Evolutionary conservation across 2,113 vertebrate genomes (phyloP).

Genomic region (Nerophis ophidion): DNA sequence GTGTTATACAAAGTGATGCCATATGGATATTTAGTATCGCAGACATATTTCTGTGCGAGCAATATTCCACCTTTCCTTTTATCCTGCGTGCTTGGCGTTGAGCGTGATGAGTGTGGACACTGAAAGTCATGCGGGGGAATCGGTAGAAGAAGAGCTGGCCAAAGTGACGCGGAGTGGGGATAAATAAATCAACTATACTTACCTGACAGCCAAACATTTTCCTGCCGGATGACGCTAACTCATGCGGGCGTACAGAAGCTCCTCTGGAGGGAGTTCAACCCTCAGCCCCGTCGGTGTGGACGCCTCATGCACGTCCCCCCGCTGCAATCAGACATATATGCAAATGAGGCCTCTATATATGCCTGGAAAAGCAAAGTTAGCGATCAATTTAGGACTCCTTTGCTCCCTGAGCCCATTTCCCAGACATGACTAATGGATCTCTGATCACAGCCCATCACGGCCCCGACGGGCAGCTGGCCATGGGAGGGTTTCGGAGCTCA

Average conservation of each 20-base stretch:
- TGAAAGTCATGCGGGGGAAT: slow-evolving; percentile 39
- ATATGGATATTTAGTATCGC: too few species aligned
- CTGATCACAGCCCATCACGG: neutral
- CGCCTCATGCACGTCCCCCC: neutral
- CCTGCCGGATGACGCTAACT: slow-evolving; percentile 54
- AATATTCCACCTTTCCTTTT: slow-evolving; percentile 33
- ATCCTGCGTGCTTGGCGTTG: slow-evolving; percentile 31
- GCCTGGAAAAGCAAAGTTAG: slow-evolving; percentile 8
- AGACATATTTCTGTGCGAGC: slow-evolving; percentile 6
- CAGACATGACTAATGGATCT: slow-evolving; percentile 1
- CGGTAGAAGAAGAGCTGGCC: neutral
- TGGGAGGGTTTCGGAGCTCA: neutral
- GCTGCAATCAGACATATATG: slow-evolving; percentile 42
- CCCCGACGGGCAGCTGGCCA: neutral
- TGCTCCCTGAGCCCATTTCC: neutral
- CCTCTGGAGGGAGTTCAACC: slow-evolving; percentile 46
- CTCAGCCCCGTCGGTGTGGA: slow-evolving; percentile 11
- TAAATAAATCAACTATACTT: slow-evolving; percentile 61
- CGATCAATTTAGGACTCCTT: slow-evolving; percentile 45
- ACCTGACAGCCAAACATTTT: slow-evolving; percentile 51
- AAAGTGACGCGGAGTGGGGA: slow-evolving; percentile 22
- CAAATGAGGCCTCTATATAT: slow-evolving; percentile 25
- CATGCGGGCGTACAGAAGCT: slow-evolving; percentile 49
- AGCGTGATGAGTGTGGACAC: slow-evolving; percentile 54
- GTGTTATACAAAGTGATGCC: too few species aligned